Conservation (phyloP, 2,797 vertebrate genomes). For the Schizopygopsis malacanthus region DNA sequence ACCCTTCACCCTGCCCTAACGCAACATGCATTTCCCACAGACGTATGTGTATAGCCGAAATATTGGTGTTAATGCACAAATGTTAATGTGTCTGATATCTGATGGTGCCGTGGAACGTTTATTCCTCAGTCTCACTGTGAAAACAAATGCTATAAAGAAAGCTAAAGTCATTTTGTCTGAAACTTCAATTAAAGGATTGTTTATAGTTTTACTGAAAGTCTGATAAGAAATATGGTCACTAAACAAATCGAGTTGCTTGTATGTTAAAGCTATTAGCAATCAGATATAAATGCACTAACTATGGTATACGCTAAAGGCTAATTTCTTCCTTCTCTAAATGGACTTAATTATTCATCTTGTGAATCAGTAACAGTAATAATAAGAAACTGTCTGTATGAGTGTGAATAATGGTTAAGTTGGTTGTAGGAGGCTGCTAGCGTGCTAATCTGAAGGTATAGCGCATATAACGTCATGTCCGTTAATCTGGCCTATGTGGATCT, state of each 20-base stretch:
- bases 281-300: not conserved
- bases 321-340: constrained; percentile 28
- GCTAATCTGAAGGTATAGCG: constrained; percentile 27
- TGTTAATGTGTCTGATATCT: not conserved
- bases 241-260: not conserved
- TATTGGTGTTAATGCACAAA: constrained; percentile 1
- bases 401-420: constrained; percentile 4
- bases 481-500: constrained; percentile 37
- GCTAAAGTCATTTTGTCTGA: not conserved
- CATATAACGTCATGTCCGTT: constrained; percentile 11
- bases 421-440: constrained; percentile 33
- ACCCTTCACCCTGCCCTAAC: not conserved
- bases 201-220: not conserved
- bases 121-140: not conserved
- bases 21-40: not conserved
- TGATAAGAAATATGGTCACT: not conserved
- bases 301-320: constrained; percentile 11
- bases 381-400: not conserved
- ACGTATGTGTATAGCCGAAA: not conserved
- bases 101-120: not conserved
- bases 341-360: constrained; percentile 38
- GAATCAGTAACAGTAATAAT: not conserved
- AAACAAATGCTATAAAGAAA: not conserved
- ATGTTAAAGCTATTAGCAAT: not conserved
- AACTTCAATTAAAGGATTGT: not conserved